Base-by-base conservation (phyloP, 2,797 vertebrate species). In the Botia kubotai region DNA sequence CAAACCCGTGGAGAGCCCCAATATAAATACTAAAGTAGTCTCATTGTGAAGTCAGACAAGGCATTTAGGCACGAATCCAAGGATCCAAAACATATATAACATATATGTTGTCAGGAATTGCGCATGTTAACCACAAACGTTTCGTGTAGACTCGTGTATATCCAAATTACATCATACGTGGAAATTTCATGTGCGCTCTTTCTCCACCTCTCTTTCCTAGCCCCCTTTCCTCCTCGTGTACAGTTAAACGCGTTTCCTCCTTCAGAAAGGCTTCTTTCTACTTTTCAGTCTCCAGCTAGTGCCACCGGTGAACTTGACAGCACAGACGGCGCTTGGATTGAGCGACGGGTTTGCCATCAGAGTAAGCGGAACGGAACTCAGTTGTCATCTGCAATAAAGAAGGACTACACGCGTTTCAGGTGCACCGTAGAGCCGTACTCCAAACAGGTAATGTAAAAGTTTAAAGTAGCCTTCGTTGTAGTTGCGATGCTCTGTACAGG, bases 231-330 rank as follows among this genome's bases (percentile, higher is more conserved):
- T 7, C 75, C 84, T 83, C 79, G 87, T 75, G 87, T 84, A 88
- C 83, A 84, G 86, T 79, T 82, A 84, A 86, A 87, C 81, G 85
- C 80, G 85, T 71, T 85, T 73, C 65, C 80, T 55, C 14, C 78
- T 43, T 80, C 73, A 80, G 77, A 69, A 83, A 77, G 65, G 79
- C 82, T 84, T 89, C 89, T 85, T 83, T 92, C 87, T 85, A 82
- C 85, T 80, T 63, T 60, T 39, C 73, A 75, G 55, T 66, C 82
- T 48, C 63, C 77, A 39, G 73, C 60, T 72, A 73, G 73, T 71
- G 80, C 80, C 85, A 75, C 60, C 82, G 67, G 75, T 81, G 19
- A 48, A 84, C 75, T 83, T 82, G 69, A 60, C 78, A 17, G 77
- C 77, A 29, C 72, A 66, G 62, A 6, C 19, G 33, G 19, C 62